A percentile compares a stretch with the other conserved stretches of the same genome.
phyloP scores from a whole-genome alignment of 2,888 invertebrate genomes.

The Drosophila cognata region DNA sequence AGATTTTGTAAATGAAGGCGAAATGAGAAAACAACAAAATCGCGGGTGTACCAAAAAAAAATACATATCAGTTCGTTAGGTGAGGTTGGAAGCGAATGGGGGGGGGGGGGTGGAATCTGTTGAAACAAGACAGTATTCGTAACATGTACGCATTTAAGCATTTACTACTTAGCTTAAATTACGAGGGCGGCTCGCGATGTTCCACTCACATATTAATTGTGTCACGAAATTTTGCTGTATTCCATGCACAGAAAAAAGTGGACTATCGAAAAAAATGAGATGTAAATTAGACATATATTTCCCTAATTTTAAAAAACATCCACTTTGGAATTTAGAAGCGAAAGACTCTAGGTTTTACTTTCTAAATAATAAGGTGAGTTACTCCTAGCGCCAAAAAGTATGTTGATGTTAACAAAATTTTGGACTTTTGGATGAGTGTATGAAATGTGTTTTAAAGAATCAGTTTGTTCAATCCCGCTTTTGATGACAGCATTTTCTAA shows the following conservation, averaged over 20 bases:
- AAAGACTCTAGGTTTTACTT: background rate
- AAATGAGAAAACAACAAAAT: conserved; percentile 29
- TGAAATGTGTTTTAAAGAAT: background rate
- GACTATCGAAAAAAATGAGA: background rate
- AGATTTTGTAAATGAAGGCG: conserved; percentile 79
- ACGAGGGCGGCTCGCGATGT: conserved; percentile 1
- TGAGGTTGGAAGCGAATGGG: background rate
- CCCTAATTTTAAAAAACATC: background rate
- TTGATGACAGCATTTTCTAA: background rate
- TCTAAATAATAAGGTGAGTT: background rate
- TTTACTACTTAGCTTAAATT: conserved; percentile 20
- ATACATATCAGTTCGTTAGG: background rate
- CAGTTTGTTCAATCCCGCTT: background rate
- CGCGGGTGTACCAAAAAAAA: conserved; percentile 12
- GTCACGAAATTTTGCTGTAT: conserved; percentile 18
- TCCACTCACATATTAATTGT: conserved; percentile 23
- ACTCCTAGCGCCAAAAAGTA: background rate
- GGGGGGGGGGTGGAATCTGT: background rate
- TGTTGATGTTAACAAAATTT: background rate
- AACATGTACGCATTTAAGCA: conserved; percentile 32
- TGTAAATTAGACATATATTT: background rate
- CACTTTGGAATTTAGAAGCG: background rate
- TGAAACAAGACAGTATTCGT: conserved; percentile 28
- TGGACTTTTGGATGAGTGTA: background rate
- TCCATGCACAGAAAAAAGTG: background rate